Evolutionary conservation across 1,140 invertebrate species (phyloP).

Genomic region (Hyles vespertilio): DNA sequence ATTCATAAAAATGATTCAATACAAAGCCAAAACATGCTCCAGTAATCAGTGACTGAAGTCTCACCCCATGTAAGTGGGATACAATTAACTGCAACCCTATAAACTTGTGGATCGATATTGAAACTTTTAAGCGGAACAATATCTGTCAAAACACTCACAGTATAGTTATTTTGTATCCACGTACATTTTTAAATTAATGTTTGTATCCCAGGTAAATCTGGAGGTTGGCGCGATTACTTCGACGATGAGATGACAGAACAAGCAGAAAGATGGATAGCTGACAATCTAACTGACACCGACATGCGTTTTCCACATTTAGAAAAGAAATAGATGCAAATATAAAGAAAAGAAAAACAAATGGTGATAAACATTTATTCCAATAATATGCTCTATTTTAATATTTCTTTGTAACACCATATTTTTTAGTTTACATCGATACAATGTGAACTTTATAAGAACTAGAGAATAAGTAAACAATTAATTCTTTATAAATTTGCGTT

Average conservation of each 20-base stretch:
- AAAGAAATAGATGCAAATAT: conserved; percentile 1
- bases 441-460: conserved; percentile 43
- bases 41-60: too few relatives aligned
- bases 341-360: conserved; percentile 47
- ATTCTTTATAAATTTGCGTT: conserved; percentile 34
- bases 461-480: conserved; percentile 58
- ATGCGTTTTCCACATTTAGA: conserved; percentile 72
- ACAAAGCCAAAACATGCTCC: too few relatives aligned
- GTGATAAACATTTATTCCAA: conserved; percentile 73
- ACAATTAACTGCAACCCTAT: too few relatives aligned
- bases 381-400: conserved; percentile 69
- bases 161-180: too few relatives aligned
- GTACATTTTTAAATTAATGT: too few relatives aligned
- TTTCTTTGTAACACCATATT: conserved; percentile 72
- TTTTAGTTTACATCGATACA: conserved; percentile 56
- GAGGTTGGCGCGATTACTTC: conserved; percentile 81
- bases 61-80: too few relatives aligned
- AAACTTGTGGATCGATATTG: too few relatives aligned
- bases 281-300: conserved; percentile 77
- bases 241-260: conserved; percentile 75
- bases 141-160: too few relatives aligned
- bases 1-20: too few relatives aligned
- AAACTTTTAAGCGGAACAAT: too few relatives aligned
- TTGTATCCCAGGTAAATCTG: conserved; percentile 70
- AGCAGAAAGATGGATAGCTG: conserved; percentile 79